Base-by-base conservation (phyloP, 2,113 vertebrate species). In the Malurus alboscapulatus region DNA sequence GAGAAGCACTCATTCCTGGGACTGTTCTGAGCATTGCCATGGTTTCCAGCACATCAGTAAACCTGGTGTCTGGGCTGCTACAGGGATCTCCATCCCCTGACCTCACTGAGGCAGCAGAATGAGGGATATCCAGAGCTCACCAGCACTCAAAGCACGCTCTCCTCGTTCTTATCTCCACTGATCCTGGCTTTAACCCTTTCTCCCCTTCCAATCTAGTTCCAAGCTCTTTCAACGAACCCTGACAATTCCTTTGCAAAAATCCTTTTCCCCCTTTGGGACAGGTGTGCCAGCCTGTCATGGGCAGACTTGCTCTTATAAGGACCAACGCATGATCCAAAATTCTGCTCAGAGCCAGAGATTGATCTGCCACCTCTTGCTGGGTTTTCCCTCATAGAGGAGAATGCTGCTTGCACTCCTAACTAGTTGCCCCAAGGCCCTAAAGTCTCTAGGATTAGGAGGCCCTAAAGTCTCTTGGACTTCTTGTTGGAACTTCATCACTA, bases 11-110 rank as follows among this genome's bases (percentile, higher is more conserved):
- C 25, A 47, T 26, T 12, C 29, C 69, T 40, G 1, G 7, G 47
- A 3, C 9, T 40, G 3, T 54, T 61, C 24, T 47, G 40, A 54
- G 17, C 0, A 0, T 45, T 59, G 40, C n/a, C 40, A 42, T 22
- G 54, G n/a, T 40, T 82, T 54, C 20, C 30, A 47, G 63, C 29
- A 51, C 4, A 8, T 22, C 34, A 44, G 25, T 48, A 48, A 27
- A 1, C 10, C 12, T 44, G 3, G 10, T 9, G 38, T 7, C 36
- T 66, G 73, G 29, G 86, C 32, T 59, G 32, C 45, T 14, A 3
- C 0, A 2, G n/a, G 27, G 38, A 44, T 44, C 27, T 81, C 22
- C 17, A 54, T 30, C 17, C 14, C 20, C 40, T 12, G 40, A 8
- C 25, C 18, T 47, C 4, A 61, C 20, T 19, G 69, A 68, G 34